Conservation (phyloP, 1,140 invertebrate genomes). For the Pseudoatta argentina region DNA sequence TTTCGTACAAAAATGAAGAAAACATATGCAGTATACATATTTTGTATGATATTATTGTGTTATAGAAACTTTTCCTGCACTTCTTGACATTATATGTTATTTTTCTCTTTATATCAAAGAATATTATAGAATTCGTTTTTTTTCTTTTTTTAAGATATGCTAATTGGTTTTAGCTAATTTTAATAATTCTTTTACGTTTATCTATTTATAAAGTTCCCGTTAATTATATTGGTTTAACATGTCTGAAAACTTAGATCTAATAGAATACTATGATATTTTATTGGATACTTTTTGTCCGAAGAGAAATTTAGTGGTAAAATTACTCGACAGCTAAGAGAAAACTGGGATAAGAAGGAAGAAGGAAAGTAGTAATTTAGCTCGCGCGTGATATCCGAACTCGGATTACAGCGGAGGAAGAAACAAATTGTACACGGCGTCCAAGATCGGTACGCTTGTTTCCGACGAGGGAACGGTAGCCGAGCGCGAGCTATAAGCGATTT, state of each 20-base stretch:
- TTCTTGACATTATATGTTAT: no score
- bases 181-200: no score
- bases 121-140: no score
- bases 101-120: no score
- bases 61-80: no score
- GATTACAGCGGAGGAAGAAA: constrained; percentile 26
- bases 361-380: constrained; percentile 49
- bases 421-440: constrained; percentile 6
- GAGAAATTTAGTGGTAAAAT: constrained; percentile 7
- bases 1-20: no score
- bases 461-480: constrained; percentile 5
- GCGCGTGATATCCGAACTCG: constrained; percentile 18
- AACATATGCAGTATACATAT: no score
- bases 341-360: not conserved
- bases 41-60: no score
- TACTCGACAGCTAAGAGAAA: not conserved
- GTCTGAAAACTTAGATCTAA: not conserved
- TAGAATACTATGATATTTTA: not conserved
- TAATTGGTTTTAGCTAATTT: no score
- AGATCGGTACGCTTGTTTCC: constrained; percentile 28
- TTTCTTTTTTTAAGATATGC: no score
- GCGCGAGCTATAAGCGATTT: constrained; percentile 49
- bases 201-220: not conserved
- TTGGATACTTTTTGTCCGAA: not conserved
- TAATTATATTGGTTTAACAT: not conserved